These are phyloP conservation scores for Catocala nupta DNA, from an alignment of 2,888 invertebrate genomes.

Conservation along the genomic window DNA sequence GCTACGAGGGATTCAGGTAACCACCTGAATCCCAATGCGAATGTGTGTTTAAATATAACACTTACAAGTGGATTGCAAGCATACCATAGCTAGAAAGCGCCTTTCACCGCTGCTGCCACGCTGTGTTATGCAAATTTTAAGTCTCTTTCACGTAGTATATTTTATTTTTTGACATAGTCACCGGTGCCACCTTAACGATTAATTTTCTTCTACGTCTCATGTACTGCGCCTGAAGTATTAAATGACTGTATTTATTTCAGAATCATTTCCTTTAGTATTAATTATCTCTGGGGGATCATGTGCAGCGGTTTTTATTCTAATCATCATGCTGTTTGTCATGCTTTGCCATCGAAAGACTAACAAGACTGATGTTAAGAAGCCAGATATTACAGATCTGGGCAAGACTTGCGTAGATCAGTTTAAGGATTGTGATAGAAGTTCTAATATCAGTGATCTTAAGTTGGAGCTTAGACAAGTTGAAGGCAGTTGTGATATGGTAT, in stretches of 20 bases:
- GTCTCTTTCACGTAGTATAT: too few relatives aligned
- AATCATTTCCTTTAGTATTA: slow-evolving; percentile 91
- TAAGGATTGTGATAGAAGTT: slow-evolving; percentile 94
- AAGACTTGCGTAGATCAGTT: slow-evolving; percentile 77
- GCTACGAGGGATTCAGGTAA: too few relatives aligned
- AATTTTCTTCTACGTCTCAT: too few relatives aligned
- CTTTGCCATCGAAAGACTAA: slow-evolving; percentile 90
- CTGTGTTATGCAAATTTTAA: too few relatives aligned
- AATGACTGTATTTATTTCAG: slow-evolving; percentile 76
- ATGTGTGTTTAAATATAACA: too few relatives aligned
- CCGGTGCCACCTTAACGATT: too few relatives aligned
- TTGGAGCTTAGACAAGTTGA: slow-evolving; percentile 94
- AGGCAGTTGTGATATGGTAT: slow-evolving; percentile 91
- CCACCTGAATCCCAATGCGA: too few relatives aligned
- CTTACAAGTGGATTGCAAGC: too few relatives aligned
- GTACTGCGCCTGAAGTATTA: too few relatives aligned
- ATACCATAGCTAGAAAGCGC: too few relatives aligned
- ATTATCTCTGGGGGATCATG: slow-evolving; percentile 92
- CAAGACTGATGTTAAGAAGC: slow-evolving; percentile 87
- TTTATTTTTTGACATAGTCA: too few relatives aligned
- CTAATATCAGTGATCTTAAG: slow-evolving; percentile 96
- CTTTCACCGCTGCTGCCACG: too few relatives aligned
- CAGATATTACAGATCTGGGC: slow-evolving; percentile 79
- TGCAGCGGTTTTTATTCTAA: slow-evolving; percentile 92
- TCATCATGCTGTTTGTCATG: slow-evolving; percentile 92